These are phyloP conservation scores for Lagocephalus sceleratus DNA, from an alignment of 2,797 vertebrate species.

Conservation along the genomic window DNA sequence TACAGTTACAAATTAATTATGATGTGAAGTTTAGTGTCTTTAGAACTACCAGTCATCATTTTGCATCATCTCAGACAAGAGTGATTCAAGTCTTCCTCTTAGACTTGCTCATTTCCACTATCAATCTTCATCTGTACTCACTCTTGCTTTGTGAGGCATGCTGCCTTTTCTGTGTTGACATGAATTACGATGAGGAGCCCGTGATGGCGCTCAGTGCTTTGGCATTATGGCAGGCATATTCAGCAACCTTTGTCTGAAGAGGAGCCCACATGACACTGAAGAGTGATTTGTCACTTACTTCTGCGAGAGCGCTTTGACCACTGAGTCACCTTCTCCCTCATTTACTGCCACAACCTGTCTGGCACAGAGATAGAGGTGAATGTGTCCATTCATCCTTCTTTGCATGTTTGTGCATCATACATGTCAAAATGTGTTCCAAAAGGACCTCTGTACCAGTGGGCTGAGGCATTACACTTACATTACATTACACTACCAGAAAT, in stretches of 20 bases:
- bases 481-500: no score
- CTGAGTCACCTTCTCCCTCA: constrained; percentile 41
- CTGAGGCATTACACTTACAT: no score
- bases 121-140: constrained; percentile 25
- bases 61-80: constrained; percentile 22
- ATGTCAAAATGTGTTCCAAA: neutral
- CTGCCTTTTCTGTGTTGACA: constrained; percentile 40
- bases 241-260: constrained; percentile 54
- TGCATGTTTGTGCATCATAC: no score
- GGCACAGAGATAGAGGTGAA: constrained; percentile 5
- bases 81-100: constrained; percentile 35
- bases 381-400: constrained; percentile 6
- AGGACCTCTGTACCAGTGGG: no score
- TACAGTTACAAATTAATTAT: no score
- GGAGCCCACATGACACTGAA: constrained; percentile 47
- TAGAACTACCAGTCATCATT: constrained; percentile 7
- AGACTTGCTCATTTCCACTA: constrained; percentile 39
- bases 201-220: constrained; percentile 45
- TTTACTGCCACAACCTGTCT: constrained; percentile 38
- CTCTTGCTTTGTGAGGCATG: constrained; percentile 16
- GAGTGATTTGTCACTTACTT: constrained; percentile 63
- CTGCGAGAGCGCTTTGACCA: constrained; percentile 44
- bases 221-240: constrained; percentile 44
- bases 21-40: constrained; percentile 1
- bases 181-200: constrained; percentile 61